Evolutionary conservation across 2,113 vertebrate species (phyloP).

Genomic region (Pluvianellus socialis): DNA sequence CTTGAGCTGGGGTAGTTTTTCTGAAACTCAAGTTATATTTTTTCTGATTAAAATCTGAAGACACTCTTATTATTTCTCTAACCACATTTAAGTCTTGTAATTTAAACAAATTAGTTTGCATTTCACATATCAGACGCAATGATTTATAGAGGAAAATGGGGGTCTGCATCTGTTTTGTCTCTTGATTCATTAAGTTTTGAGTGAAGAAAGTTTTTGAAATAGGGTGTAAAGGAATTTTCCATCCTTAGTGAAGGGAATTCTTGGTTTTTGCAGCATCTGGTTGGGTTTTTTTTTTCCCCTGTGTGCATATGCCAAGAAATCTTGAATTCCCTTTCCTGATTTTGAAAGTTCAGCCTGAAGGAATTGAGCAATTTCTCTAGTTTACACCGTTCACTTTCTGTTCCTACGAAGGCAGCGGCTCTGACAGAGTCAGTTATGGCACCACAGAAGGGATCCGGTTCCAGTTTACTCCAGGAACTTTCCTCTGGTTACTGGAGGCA

Average conservation of each 20-base stretch:
- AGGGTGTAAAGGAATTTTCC: neutral
- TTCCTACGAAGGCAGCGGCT: accelerated
- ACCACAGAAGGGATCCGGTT: neutral
- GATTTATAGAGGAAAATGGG: slow-evolving; percentile 25
- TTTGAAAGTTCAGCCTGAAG: neutral
- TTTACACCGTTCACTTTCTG: neutral
- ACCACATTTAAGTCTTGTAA: slow-evolving; percentile 43
- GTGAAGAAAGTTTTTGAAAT: neutral
- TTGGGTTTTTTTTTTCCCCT: neutral
- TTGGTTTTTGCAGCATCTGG: neutral
- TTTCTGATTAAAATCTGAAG: slow-evolving; percentile 72
- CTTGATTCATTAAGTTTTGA: slow-evolving; percentile 9
- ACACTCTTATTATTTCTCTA: slow-evolving; percentile 59
- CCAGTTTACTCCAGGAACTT: neutral
- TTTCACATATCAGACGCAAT: neutral
- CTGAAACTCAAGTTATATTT: slow-evolving; percentile 37
- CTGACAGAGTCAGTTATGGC: neutral
- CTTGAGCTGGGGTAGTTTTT: neutral
- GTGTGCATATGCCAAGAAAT: neutral
- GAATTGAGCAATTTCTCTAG: neutral
- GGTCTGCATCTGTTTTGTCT: slow-evolving; percentile 1
- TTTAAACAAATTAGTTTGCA: slow-evolving; percentile 27
- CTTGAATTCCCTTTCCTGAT: neutral
- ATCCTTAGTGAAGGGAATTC: neutral
- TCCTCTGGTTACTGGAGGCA: neutral